These are phyloP conservation scores for Polypterus senegalus DNA, from an alignment of 2,113 vertebrate species.

Conservation along the genomic window DNA sequence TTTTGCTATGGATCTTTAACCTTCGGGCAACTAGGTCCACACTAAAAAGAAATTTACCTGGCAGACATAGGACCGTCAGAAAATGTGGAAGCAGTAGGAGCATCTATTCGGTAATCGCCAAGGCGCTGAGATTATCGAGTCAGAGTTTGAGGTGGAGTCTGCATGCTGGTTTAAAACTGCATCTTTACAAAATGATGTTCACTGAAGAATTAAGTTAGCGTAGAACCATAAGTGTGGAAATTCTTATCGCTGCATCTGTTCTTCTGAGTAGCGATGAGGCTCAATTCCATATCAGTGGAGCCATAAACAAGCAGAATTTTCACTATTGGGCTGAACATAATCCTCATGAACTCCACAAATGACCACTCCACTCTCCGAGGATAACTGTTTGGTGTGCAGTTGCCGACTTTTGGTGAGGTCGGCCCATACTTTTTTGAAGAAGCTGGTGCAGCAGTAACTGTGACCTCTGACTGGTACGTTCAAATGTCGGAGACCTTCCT, in stretches of 20 bases:
- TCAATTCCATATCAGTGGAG: too few relatives aligned
- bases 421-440: neutral
- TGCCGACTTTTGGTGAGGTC: slow-evolving; percentile 7
- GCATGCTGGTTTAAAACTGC: neutral
- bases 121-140: slow-evolving; percentile 1
- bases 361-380: neutral
- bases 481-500: slow-evolving; percentile 7
- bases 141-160: neutral
- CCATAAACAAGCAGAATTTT: too few relatives aligned
- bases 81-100: slow-evolving; percentile 6
- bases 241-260: neutral
- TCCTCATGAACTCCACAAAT: too few relatives aligned
- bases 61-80: slow-evolving; percentile 2
- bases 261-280: too few relatives aligned
- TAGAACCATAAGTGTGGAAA: neutral
- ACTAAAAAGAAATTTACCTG: neutral
- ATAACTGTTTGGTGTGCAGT: slow-evolving; percentile 9
- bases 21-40: too few relatives aligned
- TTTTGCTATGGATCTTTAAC: too few relatives aligned
- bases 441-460: too few relatives aligned
- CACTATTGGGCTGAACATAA: too few relatives aligned
- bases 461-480: neutral
- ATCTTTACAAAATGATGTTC: neutral
- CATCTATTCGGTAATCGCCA: neutral
- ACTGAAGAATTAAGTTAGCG: slow-evolving; percentile 5